Evolutionary conservation across 2,797 vertebrate species (phyloP), one percentile per base, ranked within the genome.

Genomic region (Pseudochaenichthys georgianus): DNA sequence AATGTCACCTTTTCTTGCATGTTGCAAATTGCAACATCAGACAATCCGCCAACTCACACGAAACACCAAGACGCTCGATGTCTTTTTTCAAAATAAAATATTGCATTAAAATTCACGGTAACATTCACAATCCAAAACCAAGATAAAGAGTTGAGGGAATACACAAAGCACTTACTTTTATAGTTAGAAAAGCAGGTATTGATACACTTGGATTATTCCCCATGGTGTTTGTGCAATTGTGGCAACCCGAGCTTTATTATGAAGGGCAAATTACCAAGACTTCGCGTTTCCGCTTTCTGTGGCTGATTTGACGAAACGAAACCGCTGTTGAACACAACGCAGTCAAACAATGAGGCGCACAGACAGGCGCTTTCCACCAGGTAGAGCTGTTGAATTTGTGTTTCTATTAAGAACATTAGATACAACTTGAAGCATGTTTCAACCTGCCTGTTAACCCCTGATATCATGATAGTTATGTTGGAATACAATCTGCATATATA

Each of bases 61-160:
- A 52, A 15, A 63, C 19, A 3, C 3, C 0, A 1, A 1, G 2
- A 13, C 15, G 0, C 5, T 3, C 10, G 17, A 6, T 3, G 1
- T 1, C 0, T 7, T 0, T 52, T 82, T 88, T 89, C 87, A 89
- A 81, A 88, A 78, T 83, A 87, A 87, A 86, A 51, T 2, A 0
- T 1, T 3, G 0, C 6, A 10, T 17, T 12, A 0, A 3, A 52
- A 42, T 2, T 10, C 2, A 38, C 6, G 0, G 2, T 28, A 31
- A 9, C 3, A 4, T 21, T 1, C 12, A 1, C 3, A 0, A 17
- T 2, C 4, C 0, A 43, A 64, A 16, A 1, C 3, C 0, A 5
- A 3, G 0, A 23, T 0, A 52, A 50, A 1, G 0, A 10, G 1
- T 3, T 1, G 19, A 4, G 19, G 0, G 31, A 7, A 6, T 4